A percentile compares a stretch with the other conserved stretches of the same genome.
These are phyloP conservation scores for Pterostichus niger DNA, from an alignment of 2,888 invertebrate species.

Conservation along the genomic window DNA sequence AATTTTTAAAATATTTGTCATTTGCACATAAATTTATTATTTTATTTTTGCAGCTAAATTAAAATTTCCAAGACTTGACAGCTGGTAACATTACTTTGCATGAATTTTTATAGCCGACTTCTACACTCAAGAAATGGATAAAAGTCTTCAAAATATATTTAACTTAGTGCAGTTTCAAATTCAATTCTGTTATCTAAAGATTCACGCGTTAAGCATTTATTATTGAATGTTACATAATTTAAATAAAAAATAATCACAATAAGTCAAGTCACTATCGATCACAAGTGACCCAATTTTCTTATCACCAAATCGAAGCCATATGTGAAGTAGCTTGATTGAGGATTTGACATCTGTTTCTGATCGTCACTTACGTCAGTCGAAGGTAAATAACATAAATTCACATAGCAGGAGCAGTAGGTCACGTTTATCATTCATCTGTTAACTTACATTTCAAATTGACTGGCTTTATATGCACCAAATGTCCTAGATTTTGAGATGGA, in stretches of 20 bases:
- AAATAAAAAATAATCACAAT: not conserved
- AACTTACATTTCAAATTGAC: not conserved
- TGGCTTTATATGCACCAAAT: conserved; percentile 4
- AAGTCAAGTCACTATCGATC: not conserved
- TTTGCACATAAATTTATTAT: no score
- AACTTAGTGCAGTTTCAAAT: no score
- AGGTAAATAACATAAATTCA: conserved; percentile 46
- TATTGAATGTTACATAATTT: not conserved
- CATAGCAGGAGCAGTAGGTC: not conserved
- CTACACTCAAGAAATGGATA: no score
- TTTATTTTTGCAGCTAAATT: no score
- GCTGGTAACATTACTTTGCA: no score
- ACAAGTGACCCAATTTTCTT: not conserved
- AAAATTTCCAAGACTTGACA: no score
- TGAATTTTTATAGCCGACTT: no score
- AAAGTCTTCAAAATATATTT: no score
- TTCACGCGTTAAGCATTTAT: no score
- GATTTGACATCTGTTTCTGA: conserved; percentile 51
- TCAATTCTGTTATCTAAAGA: no score
- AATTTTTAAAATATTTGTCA: no score
- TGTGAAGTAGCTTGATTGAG: conserved; percentile 9
- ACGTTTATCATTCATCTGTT: conserved; percentile 22
- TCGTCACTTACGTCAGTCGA: conserved; percentile 32
- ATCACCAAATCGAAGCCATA: not conserved
- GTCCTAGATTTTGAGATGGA: conserved; percentile 22